These are phyloP conservation scores for Solenopsis fugax DNA, from an alignment of 1,140 invertebrate species.

Conservation along the genomic window DNA sequence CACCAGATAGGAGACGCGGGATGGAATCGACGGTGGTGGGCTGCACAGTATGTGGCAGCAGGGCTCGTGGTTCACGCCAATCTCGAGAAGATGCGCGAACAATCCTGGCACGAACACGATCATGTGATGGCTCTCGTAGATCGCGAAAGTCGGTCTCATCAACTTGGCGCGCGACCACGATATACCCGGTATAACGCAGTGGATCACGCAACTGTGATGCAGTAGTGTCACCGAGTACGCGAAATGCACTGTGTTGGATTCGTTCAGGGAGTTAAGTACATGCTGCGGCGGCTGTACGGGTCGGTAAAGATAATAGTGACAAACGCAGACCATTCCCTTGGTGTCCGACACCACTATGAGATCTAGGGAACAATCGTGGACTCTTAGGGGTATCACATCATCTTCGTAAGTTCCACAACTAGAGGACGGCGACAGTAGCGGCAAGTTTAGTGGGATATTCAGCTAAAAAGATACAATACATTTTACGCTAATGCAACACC, in stretches of 20 bases:
- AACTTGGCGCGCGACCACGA: slow-evolving; percentile 91
- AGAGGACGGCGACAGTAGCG: slow-evolving; percentile 88
- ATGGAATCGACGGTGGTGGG: slow-evolving; percentile 87
- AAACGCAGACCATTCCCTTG: slow-evolving; percentile 92
- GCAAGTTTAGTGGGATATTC: slow-evolving; percentile 94
- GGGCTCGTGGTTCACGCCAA: slow-evolving; percentile 93
- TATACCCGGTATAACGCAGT: slow-evolving; percentile 93
- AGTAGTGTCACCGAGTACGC: slow-evolving; percentile 93
- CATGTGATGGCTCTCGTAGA: slow-evolving; percentile 92
- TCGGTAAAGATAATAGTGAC: slow-evolving; percentile 95
- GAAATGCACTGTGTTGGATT: slow-evolving; percentile 91
- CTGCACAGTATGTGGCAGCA: slow-evolving; percentile 92
- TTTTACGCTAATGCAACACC: slow-evolving; percentile 27
- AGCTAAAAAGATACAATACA: slow-evolving; percentile 86
- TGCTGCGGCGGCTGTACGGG: slow-evolving; percentile 89
- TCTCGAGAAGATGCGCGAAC: slow-evolving; percentile 93
- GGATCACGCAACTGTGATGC: slow-evolving; percentile 93
- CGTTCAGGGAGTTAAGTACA: slow-evolving; percentile 86
- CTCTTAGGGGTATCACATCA: slow-evolving; percentile 91
- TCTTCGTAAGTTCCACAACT: slow-evolving; percentile 92
- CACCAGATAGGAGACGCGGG: slow-evolving; percentile 89
- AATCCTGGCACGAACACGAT: slow-evolving; percentile 92
- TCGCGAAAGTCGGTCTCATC: slow-evolving; percentile 91
- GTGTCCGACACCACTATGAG: slow-evolving; percentile 92
- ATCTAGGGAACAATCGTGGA: slow-evolving; percentile 93